Conservation (phyloP, 2,113 vertebrate species). For the Beaufortia kweichowensis region DNA sequence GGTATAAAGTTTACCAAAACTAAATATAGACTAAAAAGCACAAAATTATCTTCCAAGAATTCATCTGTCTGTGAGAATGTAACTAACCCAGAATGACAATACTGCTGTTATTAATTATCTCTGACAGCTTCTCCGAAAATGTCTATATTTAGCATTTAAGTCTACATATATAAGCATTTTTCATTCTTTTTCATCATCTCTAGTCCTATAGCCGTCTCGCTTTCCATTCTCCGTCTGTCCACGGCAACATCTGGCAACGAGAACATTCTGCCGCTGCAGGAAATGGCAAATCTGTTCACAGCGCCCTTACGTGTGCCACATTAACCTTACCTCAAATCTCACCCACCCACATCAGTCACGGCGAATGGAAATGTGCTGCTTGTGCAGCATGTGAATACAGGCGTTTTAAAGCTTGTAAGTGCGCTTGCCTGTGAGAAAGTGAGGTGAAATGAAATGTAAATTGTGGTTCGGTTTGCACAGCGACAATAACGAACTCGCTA, state of each 20-base stretch:
- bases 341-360: slow-evolving; percentile 19
- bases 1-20: too few relatives aligned
- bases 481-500: background rate
- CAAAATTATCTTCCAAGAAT: background rate
- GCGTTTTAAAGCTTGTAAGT: background rate
- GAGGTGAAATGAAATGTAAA: slow-evolving; percentile 12
- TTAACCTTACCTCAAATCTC: slow-evolving; percentile 36
- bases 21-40: too few relatives aligned
- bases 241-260: slow-evolving; percentile 16
- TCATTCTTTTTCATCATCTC: slow-evolving; percentile 6
- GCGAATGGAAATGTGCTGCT: background rate
- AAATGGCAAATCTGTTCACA: slow-evolving; percentile 31
- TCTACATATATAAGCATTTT: slow-evolving; percentile 13
- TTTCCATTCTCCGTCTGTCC: slow-evolving; percentile 13
- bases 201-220: slow-evolving; percentile 11
- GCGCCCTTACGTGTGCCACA: slow-evolving; percentile 22
- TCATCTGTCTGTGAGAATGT: too few relatives aligned
- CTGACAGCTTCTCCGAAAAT: slow-evolving; percentile 26
- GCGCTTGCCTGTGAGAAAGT: background rate
- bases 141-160: slow-evolving; percentile 36
- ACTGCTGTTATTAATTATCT: slow-evolving; percentile 32
- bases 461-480: background rate
- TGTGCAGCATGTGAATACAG: background rate
- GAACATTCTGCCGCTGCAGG: slow-evolving; percentile 32
- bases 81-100: background rate